phyloP scores from a whole-genome alignment of 2,113 vertebrate genomes.

The Cnemophilus loriae region DNA sequence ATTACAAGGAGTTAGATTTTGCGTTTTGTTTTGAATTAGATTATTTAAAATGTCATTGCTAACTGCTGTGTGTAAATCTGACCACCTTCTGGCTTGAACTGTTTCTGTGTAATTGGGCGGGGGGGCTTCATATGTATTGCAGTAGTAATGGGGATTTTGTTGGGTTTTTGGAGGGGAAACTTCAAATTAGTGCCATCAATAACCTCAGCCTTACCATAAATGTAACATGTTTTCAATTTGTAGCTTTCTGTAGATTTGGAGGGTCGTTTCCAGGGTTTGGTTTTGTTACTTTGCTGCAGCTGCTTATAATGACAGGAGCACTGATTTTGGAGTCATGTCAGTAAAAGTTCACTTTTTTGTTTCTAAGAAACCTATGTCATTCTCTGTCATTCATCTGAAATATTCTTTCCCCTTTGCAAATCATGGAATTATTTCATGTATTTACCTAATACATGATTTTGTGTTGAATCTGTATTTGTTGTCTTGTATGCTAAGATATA shows the following conservation, averaged over 20 bases:
- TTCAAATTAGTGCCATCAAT: neutral
- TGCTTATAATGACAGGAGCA: neutral
- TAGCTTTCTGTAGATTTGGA: neutral
- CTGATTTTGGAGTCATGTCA: neutral
- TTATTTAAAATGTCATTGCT: neutral
- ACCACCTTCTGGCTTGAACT: neutral
- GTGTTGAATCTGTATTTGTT: neutral
- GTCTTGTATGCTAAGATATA: neutral
- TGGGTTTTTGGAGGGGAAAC: neutral
- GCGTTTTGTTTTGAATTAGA: neutral
- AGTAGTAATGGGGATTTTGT: neutral
- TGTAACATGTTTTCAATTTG: neutral
- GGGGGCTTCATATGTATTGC: accelerated
- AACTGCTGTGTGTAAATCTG: neutral
- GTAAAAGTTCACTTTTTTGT: neutral
- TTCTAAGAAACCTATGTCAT: neutral
- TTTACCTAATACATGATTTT: neutral
- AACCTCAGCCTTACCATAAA: neutral
- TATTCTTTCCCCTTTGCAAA: neutral
- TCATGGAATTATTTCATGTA: neutral
- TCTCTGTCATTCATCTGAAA: neutral
- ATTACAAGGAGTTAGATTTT: neutral
- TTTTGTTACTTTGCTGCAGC: neutral
- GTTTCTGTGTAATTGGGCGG: neutral
- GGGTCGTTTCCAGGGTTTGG: neutral